Conservation (phyloP, 2,888 invertebrate species). For the Nephrotoma appendiculata region DNA sequence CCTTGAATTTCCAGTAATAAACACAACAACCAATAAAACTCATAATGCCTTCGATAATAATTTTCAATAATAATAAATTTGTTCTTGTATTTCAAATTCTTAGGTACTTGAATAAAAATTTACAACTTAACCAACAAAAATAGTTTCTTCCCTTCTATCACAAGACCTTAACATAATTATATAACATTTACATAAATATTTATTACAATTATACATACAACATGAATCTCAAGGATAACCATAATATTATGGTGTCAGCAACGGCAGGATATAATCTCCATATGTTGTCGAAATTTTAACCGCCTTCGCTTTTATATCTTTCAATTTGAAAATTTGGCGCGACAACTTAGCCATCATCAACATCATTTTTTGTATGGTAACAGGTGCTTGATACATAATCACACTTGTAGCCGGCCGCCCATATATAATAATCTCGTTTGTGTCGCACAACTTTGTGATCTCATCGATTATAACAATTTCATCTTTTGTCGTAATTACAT, state of each 20-base stretch:
- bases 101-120: background rate
- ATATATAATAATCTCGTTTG: slow-evolving; percentile 5
- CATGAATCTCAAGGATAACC: background rate
- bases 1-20: background rate
- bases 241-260: slow-evolving; percentile 1
- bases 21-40: background rate
- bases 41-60: background rate
- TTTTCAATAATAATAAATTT: background rate
- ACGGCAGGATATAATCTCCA: slow-evolving; percentile 8
- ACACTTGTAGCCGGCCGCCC: slow-evolving; percentile 6
- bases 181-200: background rate
- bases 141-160: background rate
- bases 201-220: background rate
- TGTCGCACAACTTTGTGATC: background rate
- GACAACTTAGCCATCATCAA: slow-evolving; percentile 4
- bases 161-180: background rate
- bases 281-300: slow-evolving; percentile 7
- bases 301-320: slow-evolving; percentile 7
- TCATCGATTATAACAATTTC: slow-evolving; percentile 8
- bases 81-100: background rate
- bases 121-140: background rate
- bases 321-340: slow-evolving; percentile 5
- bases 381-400: slow-evolving; percentile 9
- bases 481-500: slow-evolving; percentile 5
- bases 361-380: slow-evolving; percentile 8